Percentiles rank a stretch among this genome's conserved stretches.
These are phyloP conservation scores for Folsomia manolachei DNA, from an alignment of 2,888 invertebrate species.

Conservation along the genomic window DNA sequence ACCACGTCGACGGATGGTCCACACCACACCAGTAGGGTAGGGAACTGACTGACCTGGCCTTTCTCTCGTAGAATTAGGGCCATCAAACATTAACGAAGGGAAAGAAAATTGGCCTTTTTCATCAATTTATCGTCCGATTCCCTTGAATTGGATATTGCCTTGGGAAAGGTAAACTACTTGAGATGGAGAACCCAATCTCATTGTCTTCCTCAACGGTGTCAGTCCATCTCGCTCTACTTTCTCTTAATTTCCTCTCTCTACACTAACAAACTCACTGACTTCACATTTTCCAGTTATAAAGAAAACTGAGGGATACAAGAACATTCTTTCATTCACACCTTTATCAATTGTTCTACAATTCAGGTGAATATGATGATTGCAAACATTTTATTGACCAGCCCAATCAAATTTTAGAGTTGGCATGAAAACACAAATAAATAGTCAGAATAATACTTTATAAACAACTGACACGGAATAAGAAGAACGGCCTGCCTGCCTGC, in stretches of 20 bases:
- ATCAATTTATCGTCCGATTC: slow-evolving; percentile 52
- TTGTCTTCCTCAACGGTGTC: slow-evolving; percentile 22
- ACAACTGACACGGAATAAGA: too few species aligned
- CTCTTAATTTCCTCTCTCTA: slow-evolving; percentile 13
- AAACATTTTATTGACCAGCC: too few species aligned
- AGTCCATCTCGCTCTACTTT: slow-evolving; percentile 17
- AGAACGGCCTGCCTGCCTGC: too few species aligned
- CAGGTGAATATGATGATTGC: too few species aligned
- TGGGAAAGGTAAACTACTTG: slow-evolving; percentile 36
- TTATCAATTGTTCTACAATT: too few species aligned
- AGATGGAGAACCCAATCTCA: slow-evolving; percentile 11
- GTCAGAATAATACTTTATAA: too few species aligned
- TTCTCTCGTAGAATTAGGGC: slow-evolving; percentile 46
- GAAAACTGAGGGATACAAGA: background rate
- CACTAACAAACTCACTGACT: too few species aligned
- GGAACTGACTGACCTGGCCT: slow-evolving; percentile 13
- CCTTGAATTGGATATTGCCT: slow-evolving; percentile 46
- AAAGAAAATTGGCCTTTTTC: slow-evolving; percentile 51
- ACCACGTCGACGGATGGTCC: slow-evolving; percentile 2
- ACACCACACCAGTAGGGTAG: background rate
- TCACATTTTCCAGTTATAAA: too few species aligned
- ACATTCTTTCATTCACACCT: background rate
- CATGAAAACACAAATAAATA: too few species aligned
- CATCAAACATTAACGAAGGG: slow-evolving; percentile 50
- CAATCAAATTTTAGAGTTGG: too few species aligned